Evolutionary conservation across 2,888 invertebrate genomes (phyloP).

Genomic region (Oscheius myriophilus): DNA sequence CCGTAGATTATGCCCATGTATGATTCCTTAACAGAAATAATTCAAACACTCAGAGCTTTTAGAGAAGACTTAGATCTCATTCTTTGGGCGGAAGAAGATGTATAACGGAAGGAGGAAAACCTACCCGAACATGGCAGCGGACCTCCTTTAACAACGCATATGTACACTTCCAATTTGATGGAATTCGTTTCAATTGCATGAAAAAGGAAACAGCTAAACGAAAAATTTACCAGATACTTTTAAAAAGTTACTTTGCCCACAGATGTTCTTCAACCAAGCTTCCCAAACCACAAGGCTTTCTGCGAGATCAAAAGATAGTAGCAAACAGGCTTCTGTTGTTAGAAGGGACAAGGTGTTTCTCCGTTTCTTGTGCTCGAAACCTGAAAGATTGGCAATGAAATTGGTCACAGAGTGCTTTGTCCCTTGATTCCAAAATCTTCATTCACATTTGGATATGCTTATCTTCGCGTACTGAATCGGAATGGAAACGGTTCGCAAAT

Average conservation of each 20-base stretch:
- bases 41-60: background rate
- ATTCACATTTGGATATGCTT: no score
- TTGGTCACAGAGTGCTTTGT: no score
- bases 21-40: slow-evolving; percentile 39
- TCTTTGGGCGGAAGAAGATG: no score
- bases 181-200: slow-evolving; percentile 44
- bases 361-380: slow-evolving; percentile 20
- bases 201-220: slow-evolving; percentile 44
- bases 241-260: slow-evolving; percentile 40
- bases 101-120: slow-evolving; percentile 6
- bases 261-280: slow-evolving; percentile 48
- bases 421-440: no score
- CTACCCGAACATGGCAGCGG: slow-evolving; percentile 48
- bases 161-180: slow-evolving; percentile 33
- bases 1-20: slow-evolving; percentile 43
- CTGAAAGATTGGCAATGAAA: no score
- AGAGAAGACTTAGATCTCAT: background rate
- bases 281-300: slow-evolving; percentile 51
- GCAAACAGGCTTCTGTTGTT: slow-evolving; percentile 39
- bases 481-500: no score
- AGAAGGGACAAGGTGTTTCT: slow-evolving; percentile 40
- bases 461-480: no score
- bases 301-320: slow-evolving; percentile 44
- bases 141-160: slow-evolving; percentile 44
- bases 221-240: background rate